phyloP scores from a whole-genome alignment of 2,888 invertebrate genomes.

The Drosophila borealis region DNA sequence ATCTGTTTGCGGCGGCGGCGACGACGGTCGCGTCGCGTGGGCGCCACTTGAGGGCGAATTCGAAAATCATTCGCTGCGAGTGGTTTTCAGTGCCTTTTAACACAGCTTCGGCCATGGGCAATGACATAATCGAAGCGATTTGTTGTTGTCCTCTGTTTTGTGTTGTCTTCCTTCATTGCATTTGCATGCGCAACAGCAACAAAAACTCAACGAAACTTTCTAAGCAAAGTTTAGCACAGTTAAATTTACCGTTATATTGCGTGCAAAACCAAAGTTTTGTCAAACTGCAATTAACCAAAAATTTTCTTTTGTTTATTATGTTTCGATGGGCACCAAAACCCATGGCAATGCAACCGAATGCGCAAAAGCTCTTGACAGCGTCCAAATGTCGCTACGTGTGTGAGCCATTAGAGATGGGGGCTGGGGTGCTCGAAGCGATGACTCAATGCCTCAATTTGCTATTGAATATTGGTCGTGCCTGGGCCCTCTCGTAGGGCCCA shows the following conservation, averaged over 20 bases:
- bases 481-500: conserved; percentile 28
- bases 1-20: conserved; percentile 26
- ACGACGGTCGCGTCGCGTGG: conserved; percentile 56
- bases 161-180: conserved; percentile 32
- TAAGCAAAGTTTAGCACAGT: conserved; percentile 24
- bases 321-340: conserved; percentile 4
- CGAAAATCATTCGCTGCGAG: conserved; percentile 25
- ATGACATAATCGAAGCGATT: conserved; percentile 69
- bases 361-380: conserved; percentile 17
- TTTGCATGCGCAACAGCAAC: conserved; percentile 37
- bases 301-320: conserved; percentile 9
- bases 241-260: conserved; percentile 33
- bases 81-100: conserved; percentile 29
- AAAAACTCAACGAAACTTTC: conserved; percentile 30
- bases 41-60: conserved; percentile 55
- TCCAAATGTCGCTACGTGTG: conserved; percentile 11
- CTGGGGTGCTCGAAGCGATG: conserved; percentile 18
- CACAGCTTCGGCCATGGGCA: conserved; percentile 41
- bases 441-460: conserved; percentile 45
- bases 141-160: conserved; percentile 17
- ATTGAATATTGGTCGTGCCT: conserved; percentile 22
- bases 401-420: conserved; percentile 5
- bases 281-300: conserved; percentile 14
- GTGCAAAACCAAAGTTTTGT: conserved; percentile 27
- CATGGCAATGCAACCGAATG: conserved; percentile 27